Percentiles rank a stretch among this genome's conserved stretches.
These are phyloP conservation scores for Polydrusus cervinus DNA, from an alignment of 2,888 invertebrate genomes.

Conservation along the genomic window DNA sequence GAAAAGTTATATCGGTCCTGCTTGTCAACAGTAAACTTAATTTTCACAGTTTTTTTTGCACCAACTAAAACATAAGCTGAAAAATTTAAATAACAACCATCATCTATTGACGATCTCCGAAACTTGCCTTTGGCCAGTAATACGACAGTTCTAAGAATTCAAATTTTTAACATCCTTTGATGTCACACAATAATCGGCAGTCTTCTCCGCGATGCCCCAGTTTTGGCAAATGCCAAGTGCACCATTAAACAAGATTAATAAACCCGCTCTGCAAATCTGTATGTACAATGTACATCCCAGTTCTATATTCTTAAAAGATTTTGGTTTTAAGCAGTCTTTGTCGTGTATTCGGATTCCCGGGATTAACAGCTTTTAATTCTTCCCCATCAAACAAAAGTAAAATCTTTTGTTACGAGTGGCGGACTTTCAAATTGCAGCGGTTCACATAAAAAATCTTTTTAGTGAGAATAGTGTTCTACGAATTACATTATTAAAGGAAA, in stretches of 20 bases:
- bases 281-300: conserved; percentile 13
- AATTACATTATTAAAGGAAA: too few relatives aligned
- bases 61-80: too few relatives aligned
- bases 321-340: conserved; percentile 19
- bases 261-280: conserved; percentile 15
- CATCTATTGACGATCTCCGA: too few relatives aligned
- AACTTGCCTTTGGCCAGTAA: too few relatives aligned
- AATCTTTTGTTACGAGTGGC: background rate
- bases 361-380: conserved; percentile 22
- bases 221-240: conserved; percentile 16
- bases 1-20: too few relatives aligned
- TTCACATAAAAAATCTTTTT: background rate
- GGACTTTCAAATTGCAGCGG: background rate
- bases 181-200: conserved; percentile 5
- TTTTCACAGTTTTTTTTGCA: too few relatives aligned
- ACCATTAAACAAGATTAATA: conserved; percentile 23
- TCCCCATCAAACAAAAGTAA: conserved; percentile 7
- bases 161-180: conserved; percentile 13
- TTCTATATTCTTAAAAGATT: conserved; percentile 23
- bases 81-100: too few relatives aligned
- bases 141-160: background rate
- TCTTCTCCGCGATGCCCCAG: background rate
- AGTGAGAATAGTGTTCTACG: background rate
- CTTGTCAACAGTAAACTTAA: too few relatives aligned
- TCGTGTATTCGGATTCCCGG: conserved; percentile 16